These are phyloP conservation scores for Gadopsis bispinosus DNA, from an alignment of 2,797 vertebrate species.

Conservation along the genomic window DNA sequence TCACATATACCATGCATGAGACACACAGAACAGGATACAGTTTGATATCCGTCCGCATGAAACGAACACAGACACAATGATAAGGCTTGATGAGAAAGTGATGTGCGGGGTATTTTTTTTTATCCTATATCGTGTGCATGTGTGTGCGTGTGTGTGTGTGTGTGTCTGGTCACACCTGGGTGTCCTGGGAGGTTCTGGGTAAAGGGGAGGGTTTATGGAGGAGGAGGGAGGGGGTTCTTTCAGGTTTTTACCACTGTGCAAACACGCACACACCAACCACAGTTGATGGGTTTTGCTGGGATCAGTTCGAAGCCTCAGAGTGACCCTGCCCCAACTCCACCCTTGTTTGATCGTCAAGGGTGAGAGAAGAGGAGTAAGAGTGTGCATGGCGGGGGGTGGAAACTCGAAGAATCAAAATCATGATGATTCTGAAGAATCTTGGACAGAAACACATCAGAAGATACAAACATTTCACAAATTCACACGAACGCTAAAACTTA, in stretches of 20 bases:
- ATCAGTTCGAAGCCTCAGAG: constrained; percentile 78
- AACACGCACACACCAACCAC: constrained; percentile 67
- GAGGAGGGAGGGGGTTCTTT: constrained; percentile 60
- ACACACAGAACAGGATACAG: neutral
- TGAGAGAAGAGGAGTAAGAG: constrained; percentile 47
- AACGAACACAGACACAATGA: neutral
- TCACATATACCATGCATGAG: constrained; percentile 2
- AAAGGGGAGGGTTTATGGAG: constrained; percentile 69
- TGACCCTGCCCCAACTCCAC: constrained; percentile 79
- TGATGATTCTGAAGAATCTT: neutral
- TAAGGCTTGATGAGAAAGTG: neutral
- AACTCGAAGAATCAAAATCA: neutral
- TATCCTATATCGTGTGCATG: neutral
- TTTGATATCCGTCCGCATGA: neutral
- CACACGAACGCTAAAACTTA: neutral
- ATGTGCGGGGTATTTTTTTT: neutral
- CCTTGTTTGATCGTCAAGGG: constrained; percentile 78
- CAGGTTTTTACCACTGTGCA: constrained; percentile 82
- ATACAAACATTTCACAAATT: neutral
- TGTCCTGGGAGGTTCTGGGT: constrained; percentile 63
- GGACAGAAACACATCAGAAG: neutral
- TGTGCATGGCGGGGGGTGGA: neutral
- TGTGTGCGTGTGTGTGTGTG: constrained; percentile 24
- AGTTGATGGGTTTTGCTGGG: constrained; percentile 84
- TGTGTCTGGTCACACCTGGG: constrained; percentile 70